These are phyloP conservation scores for Halichoerus grypus DNA, from an alignment of 2,113 vertebrate genomes.

Conservation along the genomic window DNA sequence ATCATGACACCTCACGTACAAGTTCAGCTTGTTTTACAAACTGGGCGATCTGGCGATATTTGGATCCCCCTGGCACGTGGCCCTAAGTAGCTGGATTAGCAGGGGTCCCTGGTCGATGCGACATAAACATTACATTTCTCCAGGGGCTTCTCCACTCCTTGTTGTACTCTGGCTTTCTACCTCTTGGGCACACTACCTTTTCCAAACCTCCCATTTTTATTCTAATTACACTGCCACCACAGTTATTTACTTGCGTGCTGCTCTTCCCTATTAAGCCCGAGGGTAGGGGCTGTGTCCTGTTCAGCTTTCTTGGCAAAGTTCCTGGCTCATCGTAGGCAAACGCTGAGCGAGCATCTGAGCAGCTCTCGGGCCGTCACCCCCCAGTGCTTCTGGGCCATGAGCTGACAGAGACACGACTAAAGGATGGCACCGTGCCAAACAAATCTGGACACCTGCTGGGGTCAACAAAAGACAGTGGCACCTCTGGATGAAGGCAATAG, in stretches of 20 bases:
- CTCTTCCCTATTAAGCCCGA: not conserved
- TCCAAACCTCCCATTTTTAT: not conserved
- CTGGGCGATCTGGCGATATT: not conserved
- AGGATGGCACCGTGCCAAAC: too few relatives aligned
- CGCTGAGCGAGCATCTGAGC: not conserved
- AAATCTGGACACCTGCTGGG: not conserved
- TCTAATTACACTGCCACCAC: not conserved
- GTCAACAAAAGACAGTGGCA: not conserved
- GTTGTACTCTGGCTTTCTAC: not conserved
- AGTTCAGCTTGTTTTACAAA: not conserved
- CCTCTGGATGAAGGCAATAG: not conserved
- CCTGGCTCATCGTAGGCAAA: not conserved
- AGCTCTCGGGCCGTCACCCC: not conserved
- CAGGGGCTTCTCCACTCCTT: not conserved
- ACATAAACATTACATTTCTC: not conserved
- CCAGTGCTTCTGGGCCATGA: too few relatives aligned
- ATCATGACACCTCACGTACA: not conserved
- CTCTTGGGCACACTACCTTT: not conserved
- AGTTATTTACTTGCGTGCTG: not conserved
- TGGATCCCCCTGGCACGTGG: accelerated
- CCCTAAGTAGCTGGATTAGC: not conserved
- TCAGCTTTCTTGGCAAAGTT: not conserved
- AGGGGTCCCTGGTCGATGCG: not conserved
- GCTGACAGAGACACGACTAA: not conserved
- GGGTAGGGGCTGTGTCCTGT: not conserved